Conservation (phyloP, 2,888 invertebrate genomes). For the Stenotaenia linearis region DNA sequence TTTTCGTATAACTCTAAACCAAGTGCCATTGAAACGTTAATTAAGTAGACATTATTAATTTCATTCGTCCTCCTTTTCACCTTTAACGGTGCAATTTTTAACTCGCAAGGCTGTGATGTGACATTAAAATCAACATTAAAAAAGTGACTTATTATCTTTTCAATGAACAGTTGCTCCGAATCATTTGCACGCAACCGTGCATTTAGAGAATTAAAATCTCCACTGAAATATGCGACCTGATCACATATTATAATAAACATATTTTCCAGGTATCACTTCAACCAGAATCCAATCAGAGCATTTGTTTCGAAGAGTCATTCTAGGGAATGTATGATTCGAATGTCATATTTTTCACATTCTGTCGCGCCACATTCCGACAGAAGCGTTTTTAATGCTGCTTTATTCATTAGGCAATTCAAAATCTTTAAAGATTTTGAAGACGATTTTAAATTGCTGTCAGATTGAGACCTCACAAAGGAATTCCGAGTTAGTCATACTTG, state of each 20-base stretch:
- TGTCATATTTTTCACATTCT: background rate
- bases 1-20: background rate
- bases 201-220: conserved; percentile 1
- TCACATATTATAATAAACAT: background rate
- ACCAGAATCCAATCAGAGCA: background rate
- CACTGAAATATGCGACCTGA: background rate
- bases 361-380: background rate
- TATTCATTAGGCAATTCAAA: background rate
- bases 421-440: too few relatives aligned
- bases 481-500: too few relatives aligned
- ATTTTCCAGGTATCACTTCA: background rate
- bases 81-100: background rate
- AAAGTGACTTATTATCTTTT: background rate
- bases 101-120: background rate
- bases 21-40: conserved; percentile 6
- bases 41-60: conserved; percentile 1
- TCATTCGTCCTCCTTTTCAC: background rate
- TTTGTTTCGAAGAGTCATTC: background rate
- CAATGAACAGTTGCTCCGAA: background rate
- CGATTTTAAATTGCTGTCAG: background rate
- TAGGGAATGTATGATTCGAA: background rate
- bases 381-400: background rate
- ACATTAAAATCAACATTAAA: background rate
- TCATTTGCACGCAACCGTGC: background rate
- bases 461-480: too few relatives aligned